phyloP scores from a whole-genome alignment of 1,140 invertebrate species.

The Caenorhabditis elegans region DNA sequence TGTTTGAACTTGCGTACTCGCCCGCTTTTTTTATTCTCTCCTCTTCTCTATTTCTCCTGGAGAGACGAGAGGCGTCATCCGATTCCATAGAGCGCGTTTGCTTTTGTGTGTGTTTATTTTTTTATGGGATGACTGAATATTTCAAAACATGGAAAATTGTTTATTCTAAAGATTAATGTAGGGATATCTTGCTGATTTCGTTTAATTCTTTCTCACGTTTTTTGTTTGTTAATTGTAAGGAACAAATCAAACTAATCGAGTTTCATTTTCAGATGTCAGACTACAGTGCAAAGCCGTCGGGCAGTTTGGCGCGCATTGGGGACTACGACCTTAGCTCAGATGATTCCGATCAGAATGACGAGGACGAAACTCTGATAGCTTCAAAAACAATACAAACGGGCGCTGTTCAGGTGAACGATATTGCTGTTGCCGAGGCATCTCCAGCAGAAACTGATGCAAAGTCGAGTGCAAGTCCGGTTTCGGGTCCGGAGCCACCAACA shows the following conservation, averaged over 20 bases:
- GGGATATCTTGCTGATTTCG: no score
- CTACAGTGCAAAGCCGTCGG: not conserved
- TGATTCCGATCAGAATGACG: not conserved
- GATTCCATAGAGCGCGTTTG: not conserved
- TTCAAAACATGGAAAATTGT: no score
- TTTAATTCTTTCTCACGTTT: not conserved
- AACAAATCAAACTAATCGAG: not conserved
- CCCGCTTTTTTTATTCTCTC: not conserved
- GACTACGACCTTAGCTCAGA: not conserved
- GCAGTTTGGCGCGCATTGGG: not conserved
- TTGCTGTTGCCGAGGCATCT: not conserved
- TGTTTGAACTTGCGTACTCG: not conserved
- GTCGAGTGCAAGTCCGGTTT: not conserved
- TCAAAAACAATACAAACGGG: not conserved
- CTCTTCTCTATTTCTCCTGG: not conserved
- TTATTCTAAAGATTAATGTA: no score
- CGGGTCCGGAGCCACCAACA: not conserved
- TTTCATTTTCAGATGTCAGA: not conserved
- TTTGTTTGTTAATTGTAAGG: not conserved
- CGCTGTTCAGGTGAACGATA: not conserved
- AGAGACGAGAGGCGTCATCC: not conserved
- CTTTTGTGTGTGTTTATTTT: not conserved
- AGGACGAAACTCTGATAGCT: not conserved
- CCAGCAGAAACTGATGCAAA: not conserved
- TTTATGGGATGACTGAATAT: no score